A percentile compares a stretch with the other conserved stretches of the same genome.
Evolutionary conservation across 2,113 vertebrate species (phyloP).

Genomic region (Pavo muticus): DNA sequence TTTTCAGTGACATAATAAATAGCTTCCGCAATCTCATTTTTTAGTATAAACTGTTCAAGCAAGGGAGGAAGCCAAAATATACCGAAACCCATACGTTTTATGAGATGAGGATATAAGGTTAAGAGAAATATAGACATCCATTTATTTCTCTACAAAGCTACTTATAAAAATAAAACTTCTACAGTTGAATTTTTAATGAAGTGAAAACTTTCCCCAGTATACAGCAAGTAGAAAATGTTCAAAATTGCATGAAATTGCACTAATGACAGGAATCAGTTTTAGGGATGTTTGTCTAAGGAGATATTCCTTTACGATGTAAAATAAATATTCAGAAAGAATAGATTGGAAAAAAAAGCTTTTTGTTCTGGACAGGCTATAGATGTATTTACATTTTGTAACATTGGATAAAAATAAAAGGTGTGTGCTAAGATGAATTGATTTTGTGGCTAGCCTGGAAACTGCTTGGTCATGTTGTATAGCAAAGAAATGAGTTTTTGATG

Average conservation of each 20-base stretch:
- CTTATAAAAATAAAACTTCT: background rate
- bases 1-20: background rate
- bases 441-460: background rate
- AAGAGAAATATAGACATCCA: background rate
- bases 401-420: background rate
- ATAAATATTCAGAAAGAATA: background rate
- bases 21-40: background rate
- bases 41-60: background rate
- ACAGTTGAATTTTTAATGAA: background rate
- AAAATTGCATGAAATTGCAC: background rate
- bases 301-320: background rate
- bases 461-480: accelerated
- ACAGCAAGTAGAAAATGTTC: background rate
- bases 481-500: background rate
- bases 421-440: background rate
- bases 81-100: background rate
- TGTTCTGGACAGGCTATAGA: background rate
- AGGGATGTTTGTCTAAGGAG: background rate
- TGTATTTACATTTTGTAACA: background rate
- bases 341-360: background rate
- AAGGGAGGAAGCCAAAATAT: background rate
- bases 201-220: background rate
- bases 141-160: background rate
- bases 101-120: background rate
- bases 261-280: background rate